Evolutionary conservation across 30 jellyfish, hydroid and myxozoan species (phyloP).

Genomic region (Phacellophora camtschatica): DNA sequence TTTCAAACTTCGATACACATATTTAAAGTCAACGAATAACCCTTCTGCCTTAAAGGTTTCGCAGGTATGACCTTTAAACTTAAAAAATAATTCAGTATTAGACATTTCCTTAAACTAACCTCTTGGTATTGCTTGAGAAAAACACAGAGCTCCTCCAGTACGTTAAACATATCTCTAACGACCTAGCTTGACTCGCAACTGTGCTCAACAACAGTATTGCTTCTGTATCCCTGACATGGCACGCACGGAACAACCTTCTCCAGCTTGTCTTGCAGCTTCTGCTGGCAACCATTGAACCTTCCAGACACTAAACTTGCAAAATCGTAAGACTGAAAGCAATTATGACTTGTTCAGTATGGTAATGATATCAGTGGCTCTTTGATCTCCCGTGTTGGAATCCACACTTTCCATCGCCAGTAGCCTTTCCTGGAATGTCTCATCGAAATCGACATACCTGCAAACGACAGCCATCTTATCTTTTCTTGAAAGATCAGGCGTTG

Average conservation of each 20-base stretch:
- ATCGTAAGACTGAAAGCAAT: not conserved
- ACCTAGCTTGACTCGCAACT: not conserved
- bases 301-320: not conserved
- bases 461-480: not conserved
- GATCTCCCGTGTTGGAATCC: not conserved
- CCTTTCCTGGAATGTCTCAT: not conserved
- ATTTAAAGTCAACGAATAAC: not conserved
- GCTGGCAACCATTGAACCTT: not conserved
- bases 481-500: not conserved
- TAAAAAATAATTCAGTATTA: not conserved
- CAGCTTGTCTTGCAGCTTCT: not conserved
- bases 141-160: not conserved
- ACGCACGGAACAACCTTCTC: not conserved
- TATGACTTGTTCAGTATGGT: not conserved
- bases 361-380: not conserved
- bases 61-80: not conserved
- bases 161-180: not conserved
- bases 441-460: not conserved
- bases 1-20: not conserved
- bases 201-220: not conserved
- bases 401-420: not conserved
- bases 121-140: not conserved
- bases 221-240: not conserved
- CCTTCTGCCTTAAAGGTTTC: not conserved
- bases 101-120: not conserved